Evolutionary conservation across 2,113 vertebrate genomes (phyloP), one percentile per base, ranked within the genome.

Genomic region (Dendropsophus ebraccatus): DNA sequence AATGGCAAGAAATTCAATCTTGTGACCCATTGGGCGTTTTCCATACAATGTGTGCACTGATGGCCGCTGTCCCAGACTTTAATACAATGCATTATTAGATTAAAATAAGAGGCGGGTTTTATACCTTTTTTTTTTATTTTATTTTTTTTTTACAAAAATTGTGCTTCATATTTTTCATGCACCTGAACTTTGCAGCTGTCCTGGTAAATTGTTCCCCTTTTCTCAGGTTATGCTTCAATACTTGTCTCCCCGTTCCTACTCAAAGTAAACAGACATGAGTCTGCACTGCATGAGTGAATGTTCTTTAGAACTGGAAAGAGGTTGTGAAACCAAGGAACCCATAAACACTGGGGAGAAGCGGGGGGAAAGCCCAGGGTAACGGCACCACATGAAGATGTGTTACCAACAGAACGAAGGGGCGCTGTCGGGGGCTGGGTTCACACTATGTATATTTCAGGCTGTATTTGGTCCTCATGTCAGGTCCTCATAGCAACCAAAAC

Each of bases 281-380:
- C 7, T 78, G 19, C 12, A 45, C n/a, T 83, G 70, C 8, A 28
- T 45, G 37, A 60, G 13, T 23, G 28, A 25, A 16, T 69, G 28
- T 65, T 28, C 23, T 75, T 21, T 30, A 60, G 14, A 32, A n/a
- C 19, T 86, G 75, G 76, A 86, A 86, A 86, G 49, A 86, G 84
- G 84, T 86, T 86, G 60, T 86, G 84, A 86, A 86, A 86, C 84
- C 50, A 30, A 28, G 47, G 65, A 69, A 50, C 47, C 21, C 23
- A 45, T 45, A 41, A 14, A 54, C 65, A 49, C 62, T 75, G 82
- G 79, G 79, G 25, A 81, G 65, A 45, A 25, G 21, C 14, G 52
- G 77, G 76, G n/a, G 35, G n/a, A 52, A 60, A 79, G 52, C 77
- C 56, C 32, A n/a, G 8, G 77, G 54, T 52, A 80, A 21, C 2